These are phyloP conservation scores for Cydia amplana DNA, from an alignment of 1,140 invertebrate species.

Conservation along the genomic window DNA sequence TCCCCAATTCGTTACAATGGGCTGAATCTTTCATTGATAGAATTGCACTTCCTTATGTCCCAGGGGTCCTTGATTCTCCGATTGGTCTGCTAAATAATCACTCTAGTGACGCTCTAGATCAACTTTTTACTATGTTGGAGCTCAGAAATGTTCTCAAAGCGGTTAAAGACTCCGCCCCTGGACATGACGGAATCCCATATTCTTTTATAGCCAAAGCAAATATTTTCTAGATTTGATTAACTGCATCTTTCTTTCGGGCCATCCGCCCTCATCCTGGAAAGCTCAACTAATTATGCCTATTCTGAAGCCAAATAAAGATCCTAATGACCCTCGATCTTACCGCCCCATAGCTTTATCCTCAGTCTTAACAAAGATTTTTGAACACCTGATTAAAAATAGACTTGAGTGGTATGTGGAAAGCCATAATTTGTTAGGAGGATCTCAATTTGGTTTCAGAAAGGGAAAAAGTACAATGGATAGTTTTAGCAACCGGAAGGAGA, in stretches of 20 bases:
- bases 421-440: not conserved
- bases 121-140: not conserved
- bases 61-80: not conserved
- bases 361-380: conserved; percentile 21
- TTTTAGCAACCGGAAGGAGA: too few species aligned
- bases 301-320: conserved; percentile 10
- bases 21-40: too few species aligned
- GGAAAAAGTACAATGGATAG: too few species aligned
- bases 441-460: conserved; percentile 19
- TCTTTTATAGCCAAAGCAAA: not conserved
- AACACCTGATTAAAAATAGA: conserved; percentile 29
- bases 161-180: conserved; percentile 18
- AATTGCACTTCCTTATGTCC: too few species aligned
- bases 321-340: conserved; percentile 22
- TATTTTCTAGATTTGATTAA: conserved; percentile 12
- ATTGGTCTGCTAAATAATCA: not conserved
- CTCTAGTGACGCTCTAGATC: not conserved
- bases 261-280: conserved; percentile 18
- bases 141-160: not conserved
- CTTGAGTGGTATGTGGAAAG: conserved; percentile 21
- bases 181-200: conserved; percentile 20
- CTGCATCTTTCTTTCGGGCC: not conserved
- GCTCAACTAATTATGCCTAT: conserved; percentile 4
- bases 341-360: conserved; percentile 32
- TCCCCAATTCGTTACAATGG: too few species aligned